A percentile compares a stretch with the other conserved stretches of the same genome.
Conservation (phyloP, 2,113 vertebrate genomes). For the Glaucidium brasilianum region DNA sequence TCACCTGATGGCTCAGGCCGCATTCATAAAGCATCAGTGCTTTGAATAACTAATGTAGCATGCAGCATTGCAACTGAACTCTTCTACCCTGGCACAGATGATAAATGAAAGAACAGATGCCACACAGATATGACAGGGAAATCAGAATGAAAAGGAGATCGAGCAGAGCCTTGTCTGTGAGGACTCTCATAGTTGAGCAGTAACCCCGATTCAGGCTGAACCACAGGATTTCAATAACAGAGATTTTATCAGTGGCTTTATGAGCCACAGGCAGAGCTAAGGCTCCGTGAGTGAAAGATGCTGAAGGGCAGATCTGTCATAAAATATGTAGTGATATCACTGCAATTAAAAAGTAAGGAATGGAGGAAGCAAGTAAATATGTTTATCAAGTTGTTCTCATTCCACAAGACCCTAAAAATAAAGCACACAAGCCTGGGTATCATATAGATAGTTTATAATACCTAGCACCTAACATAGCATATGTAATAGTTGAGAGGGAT, state of each 20-base stretch:
- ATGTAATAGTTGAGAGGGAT: background rate
- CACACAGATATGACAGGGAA: background rate
- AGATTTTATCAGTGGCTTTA: slow-evolving; percentile 46
- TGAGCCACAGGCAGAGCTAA: background rate
- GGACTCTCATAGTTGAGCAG: background rate
- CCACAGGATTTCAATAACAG: background rate
- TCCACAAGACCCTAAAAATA: background rate
- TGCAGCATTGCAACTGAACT: background rate
- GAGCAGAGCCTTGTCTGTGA: background rate
- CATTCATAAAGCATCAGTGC: slow-evolving; percentile 49
- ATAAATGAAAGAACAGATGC: background rate
- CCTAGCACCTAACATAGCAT: background rate
- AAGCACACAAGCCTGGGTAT: background rate
- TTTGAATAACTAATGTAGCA: slow-evolving; percentile 1
- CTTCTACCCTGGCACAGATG: background rate
- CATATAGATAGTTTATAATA: background rate
- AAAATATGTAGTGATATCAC: background rate
- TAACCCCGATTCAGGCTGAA: background rate
- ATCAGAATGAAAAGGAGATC: background rate
- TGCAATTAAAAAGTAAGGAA: background rate
- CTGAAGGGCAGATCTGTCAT: background rate
- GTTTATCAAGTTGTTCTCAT: background rate
- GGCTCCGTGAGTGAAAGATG: background rate
- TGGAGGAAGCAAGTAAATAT: background rate
- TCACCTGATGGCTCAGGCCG: slow-evolving; percentile 22